Evolutionary conservation across 2,888 invertebrate species (phyloP).

Genomic region (Epistrophe grossulariae): DNA sequence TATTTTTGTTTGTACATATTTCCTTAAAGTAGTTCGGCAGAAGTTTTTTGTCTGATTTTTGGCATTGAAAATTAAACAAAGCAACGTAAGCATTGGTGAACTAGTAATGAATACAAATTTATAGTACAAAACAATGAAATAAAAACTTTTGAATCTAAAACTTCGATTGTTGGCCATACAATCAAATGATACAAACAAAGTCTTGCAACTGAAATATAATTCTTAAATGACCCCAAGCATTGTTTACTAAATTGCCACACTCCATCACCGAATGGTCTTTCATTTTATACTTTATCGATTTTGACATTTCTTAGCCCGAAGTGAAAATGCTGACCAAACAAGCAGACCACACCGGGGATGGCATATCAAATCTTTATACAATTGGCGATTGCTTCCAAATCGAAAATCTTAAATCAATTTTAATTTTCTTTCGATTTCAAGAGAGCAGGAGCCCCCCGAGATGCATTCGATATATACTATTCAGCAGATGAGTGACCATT

Average conservation of each 20-base stretch:
- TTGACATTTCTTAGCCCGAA: conserved; percentile 57
- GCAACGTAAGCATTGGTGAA: too few species aligned
- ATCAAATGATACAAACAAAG: not conserved
- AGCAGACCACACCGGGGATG: conserved; percentile 52
- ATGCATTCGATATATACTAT: conserved; percentile 18
- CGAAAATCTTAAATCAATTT: conserved; percentile 72
- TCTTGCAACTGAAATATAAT: conserved; percentile 14
- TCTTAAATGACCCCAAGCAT: conserved; percentile 43
- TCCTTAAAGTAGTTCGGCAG: too few species aligned
- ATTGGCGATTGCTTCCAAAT: conserved; percentile 48
- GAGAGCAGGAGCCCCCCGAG: conserved; percentile 3
- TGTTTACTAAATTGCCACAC: conserved; percentile 73
- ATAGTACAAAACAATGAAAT: too few species aligned
- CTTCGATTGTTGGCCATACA: not conserved
- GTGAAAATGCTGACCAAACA: conserved; percentile 68
- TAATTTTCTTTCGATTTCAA: conserved; percentile 65
- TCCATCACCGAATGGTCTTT: conserved; percentile 48
- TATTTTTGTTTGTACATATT: too few species aligned
- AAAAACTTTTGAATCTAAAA: not conserved
- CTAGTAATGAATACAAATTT: too few species aligned
- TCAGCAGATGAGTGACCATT: not conserved
- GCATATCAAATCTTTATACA: not conserved
- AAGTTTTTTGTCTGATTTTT: too few species aligned
- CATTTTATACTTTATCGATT: conserved; percentile 55
- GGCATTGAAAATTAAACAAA: too few species aligned